Conservation (phyloP, 2,113 vertebrate species). For the Rhea americana region DNA sequence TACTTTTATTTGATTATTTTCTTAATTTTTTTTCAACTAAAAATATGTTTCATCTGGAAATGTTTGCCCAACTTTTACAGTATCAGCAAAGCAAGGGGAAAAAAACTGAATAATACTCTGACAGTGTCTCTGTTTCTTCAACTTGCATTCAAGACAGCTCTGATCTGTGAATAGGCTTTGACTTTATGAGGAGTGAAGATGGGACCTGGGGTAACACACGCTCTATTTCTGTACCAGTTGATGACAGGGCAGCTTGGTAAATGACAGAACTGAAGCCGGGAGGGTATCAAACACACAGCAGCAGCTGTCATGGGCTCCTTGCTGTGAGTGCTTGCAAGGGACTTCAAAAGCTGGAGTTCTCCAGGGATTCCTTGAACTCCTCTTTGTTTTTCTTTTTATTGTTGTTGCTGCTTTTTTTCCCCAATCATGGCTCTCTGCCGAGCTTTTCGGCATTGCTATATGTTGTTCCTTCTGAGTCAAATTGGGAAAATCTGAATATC, state of each 20-base stretch:
- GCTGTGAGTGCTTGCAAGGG: not conserved
- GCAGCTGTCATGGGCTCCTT: conserved; percentile 42
- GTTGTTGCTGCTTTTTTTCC: not conserved
- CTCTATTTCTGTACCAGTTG: not conserved
- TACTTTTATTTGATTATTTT: not conserved
- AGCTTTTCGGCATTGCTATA: not conserved
- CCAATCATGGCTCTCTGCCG: not conserved
- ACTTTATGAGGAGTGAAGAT: not conserved
- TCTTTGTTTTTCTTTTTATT: conserved; percentile 28
- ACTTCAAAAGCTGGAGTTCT: conserved; percentile 57
- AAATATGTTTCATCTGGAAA: not conserved
- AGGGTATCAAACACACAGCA: not conserved
- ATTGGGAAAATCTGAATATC: not conserved
- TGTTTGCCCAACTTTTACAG: not conserved
- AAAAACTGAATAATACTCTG: not conserved
- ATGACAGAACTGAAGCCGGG: conserved; percentile 18
- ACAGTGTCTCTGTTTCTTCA: not conserved
- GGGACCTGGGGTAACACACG: not conserved
- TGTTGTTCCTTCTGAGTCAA: not conserved
- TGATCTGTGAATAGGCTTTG: conserved; percentile 12
- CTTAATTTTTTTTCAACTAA: not conserved
- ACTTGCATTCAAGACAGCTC: not conserved
- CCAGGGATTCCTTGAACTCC: conserved; percentile 46
- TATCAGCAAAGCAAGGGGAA: not conserved
- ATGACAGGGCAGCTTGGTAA: conserved; percentile 32